Conservation (phyloP, 2,797 vertebrate genomes). For the Pangasius sanitwongsei region DNA sequence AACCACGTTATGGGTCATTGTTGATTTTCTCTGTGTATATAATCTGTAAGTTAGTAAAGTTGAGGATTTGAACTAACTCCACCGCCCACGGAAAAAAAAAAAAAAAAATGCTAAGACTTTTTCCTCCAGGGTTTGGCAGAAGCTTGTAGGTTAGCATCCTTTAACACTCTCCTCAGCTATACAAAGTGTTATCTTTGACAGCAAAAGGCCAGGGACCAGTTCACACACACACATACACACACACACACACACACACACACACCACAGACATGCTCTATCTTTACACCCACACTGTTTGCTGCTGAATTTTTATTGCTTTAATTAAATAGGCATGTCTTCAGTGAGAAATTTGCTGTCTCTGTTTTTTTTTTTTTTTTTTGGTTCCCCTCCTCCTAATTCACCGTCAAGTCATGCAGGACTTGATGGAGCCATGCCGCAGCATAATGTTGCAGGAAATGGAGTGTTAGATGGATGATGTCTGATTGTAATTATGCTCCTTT, state of each 20-base stretch:
- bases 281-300: not conserved
- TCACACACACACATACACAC: not conserved
- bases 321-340: constrained; percentile 11
- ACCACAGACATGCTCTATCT: not conserved
- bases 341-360: not conserved
- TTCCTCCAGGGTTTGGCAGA: not conserved
- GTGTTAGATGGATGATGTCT: constrained; percentile 13
- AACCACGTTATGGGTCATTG: not conserved
- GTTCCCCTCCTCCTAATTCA: not conserved
- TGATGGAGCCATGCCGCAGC: not conserved
- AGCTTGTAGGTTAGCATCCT: not conserved
- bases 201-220: constrained; percentile 10
- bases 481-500: constrained; percentile 38
- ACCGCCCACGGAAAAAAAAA: not conserved
- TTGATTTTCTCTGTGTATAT: not conserved
- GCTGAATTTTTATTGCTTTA: not conserved
- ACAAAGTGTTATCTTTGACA: constrained; percentile 17
- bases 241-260: not conserved
- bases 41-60: not conserved
- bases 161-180: not conserved
- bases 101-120: not conserved
- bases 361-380: not conserved
- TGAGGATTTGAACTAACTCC: not conserved
- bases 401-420: not conserved
- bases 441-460: constrained; percentile 10